Evolutionary conservation across 2,113 vertebrate genomes (phyloP).

Genomic region (Urocitellus parryii): DNA sequence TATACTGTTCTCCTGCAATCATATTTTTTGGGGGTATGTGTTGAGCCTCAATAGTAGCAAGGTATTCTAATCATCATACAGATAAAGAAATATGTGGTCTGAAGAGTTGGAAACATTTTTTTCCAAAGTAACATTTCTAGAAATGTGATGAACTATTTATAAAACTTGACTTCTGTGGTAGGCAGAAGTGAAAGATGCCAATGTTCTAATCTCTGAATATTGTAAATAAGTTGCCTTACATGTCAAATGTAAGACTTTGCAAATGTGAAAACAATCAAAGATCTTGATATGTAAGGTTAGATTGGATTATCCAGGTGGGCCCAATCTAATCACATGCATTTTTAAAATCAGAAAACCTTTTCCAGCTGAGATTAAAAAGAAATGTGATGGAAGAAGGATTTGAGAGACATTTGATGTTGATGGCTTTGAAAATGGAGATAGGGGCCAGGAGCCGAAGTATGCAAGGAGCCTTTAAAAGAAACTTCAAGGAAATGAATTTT

Average conservation of each 20-base stretch:
- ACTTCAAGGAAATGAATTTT: neutral
- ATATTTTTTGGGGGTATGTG: neutral
- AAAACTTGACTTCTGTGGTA: neutral
- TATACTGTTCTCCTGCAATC: neutral
- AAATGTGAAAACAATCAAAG: neutral
- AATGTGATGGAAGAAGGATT: neutral
- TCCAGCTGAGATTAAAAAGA: neutral
- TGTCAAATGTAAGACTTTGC: neutral
- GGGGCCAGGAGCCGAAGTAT: neutral
- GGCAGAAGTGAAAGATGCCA: neutral
- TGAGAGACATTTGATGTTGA: neutral
- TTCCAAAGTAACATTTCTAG: neutral
- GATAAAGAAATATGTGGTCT: neutral
- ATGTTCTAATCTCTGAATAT: neutral
- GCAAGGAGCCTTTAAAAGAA: neutral
- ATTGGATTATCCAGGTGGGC: neutral
- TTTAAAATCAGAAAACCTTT: conserved; percentile 6
- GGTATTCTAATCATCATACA: neutral
- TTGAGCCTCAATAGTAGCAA: neutral
- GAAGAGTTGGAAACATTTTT: neutral
- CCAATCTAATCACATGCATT: neutral
- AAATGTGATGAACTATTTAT: neutral
- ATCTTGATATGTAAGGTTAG: neutral
- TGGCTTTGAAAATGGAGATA: conserved; percentile 3
- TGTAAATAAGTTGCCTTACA: neutral